These are phyloP conservation scores for Sylvicola cinctus DNA, from an alignment of 2,888 invertebrate species.

Conservation along the genomic window DNA sequence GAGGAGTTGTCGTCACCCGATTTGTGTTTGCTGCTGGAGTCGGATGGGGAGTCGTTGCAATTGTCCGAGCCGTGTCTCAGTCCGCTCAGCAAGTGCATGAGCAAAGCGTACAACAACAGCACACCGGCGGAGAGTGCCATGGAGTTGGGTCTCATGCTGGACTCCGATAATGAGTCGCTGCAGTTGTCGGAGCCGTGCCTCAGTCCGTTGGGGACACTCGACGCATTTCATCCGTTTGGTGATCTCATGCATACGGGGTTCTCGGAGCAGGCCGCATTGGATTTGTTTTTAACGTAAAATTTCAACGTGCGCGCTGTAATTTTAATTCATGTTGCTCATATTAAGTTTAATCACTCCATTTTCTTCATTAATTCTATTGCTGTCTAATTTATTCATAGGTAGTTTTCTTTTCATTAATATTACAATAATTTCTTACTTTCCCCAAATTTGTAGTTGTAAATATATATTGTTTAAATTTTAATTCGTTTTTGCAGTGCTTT, in stretches of 20 bases:
- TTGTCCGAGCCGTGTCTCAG: constrained; percentile 19
- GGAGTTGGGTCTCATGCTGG: constrained; percentile 16
- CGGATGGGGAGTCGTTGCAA: constrained; percentile 35
- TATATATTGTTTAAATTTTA: too few species aligned
- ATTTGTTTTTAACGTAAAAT: constrained; percentile 21
- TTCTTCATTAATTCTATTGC: too few species aligned
- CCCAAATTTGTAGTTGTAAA: too few species aligned
- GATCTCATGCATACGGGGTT: constrained; percentile 20
- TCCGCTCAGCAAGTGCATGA: constrained; percentile 9
- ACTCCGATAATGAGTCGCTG: constrained; percentile 17
- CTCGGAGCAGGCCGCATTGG: constrained; percentile 15
- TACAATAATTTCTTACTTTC: too few species aligned
- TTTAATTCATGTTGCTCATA: too few species aligned
- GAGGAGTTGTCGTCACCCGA: constrained; percentile 16
- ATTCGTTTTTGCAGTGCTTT: too few species aligned
- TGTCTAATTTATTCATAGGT: too few species aligned
- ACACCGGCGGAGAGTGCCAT: constrained; percentile 4
- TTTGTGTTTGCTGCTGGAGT: constrained; percentile 30
- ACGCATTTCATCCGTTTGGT: constrained; percentile 17
- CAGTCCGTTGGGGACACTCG: constrained; percentile 15
- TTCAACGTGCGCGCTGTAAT: neutral
- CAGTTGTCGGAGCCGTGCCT: constrained; percentile 18
- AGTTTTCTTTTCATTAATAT: too few species aligned
- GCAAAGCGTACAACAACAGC: neutral
- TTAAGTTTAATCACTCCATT: too few species aligned